Conservation (phyloP, 2,888 invertebrate species). For the Latrodectus elegans region DNA sequence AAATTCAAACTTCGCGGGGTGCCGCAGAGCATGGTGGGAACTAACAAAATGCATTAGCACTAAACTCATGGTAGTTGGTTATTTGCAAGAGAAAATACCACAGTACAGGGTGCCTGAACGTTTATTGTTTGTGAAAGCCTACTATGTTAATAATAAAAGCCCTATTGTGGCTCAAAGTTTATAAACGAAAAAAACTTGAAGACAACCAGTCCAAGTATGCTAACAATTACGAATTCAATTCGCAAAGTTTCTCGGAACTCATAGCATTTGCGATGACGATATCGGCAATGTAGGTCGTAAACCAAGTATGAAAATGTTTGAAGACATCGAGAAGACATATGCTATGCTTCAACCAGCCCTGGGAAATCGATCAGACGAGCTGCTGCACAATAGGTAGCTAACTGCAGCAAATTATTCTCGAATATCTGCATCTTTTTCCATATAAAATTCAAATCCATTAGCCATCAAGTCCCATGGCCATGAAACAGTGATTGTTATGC, state of each 20-base stretch:
- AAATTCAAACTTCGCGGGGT: background rate
- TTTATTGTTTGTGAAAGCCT: background rate
- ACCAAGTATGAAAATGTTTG: too few species aligned
- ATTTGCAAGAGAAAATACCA: background rate
- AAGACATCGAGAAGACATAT: background rate
- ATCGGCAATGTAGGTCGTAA: background rate
- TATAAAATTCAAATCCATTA: conserved; percentile 4
- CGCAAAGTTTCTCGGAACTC: background rate
- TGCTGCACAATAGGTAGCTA: background rate
- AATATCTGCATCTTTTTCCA: background rate
- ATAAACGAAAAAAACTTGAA: background rate
- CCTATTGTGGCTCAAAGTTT: background rate
- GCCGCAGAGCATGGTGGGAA: background rate
- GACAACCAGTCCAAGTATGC: conserved; percentile 6
- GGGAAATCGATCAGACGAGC: conserved; percentile 27
- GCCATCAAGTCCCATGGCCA: conserved; percentile 6
- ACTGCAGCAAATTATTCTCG: background rate
- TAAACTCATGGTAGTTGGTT: background rate
- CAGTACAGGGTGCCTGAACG: background rate
- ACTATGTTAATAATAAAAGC: background rate
- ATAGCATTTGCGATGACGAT: conserved; percentile 8
- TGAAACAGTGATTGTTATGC: conserved; percentile 1
- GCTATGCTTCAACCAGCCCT: conserved; percentile 7
- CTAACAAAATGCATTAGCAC: too few species aligned
- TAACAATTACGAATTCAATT: conserved; percentile 11